Conservation (phyloP, 2,888 invertebrate species). For the Brenthis hecate region DNA sequence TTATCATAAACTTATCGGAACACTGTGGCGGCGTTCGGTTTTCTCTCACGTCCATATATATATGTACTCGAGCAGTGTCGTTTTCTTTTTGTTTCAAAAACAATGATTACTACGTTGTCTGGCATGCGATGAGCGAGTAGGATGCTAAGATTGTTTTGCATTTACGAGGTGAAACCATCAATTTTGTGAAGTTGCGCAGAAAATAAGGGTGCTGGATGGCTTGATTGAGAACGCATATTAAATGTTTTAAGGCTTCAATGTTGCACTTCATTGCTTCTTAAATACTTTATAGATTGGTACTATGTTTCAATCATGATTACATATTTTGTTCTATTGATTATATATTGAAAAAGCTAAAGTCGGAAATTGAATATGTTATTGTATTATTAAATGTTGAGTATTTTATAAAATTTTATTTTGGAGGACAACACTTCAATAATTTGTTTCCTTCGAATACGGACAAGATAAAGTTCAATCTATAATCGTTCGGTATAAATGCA, state of each 20-base stretch:
- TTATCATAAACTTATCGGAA: conserved; percentile 79
- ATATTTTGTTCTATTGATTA: background rate
- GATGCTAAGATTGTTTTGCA: conserved; percentile 76
- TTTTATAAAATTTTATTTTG: too few relatives aligned
- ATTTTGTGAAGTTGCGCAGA: conserved; percentile 55
- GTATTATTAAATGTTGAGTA: too few relatives aligned
- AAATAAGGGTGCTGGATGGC: conserved; percentile 27
- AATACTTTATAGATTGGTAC: background rate
- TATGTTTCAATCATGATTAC: background rate
- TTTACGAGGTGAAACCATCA: conserved; percentile 76
- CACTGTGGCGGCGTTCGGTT: conserved; percentile 68
- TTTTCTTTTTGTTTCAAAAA: conserved; percentile 74
- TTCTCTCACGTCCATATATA: conserved; percentile 64
- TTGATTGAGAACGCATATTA: conserved; percentile 28
- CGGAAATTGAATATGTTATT: background rate
- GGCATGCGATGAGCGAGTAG: conserved; percentile 68
- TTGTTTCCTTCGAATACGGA: background rate
- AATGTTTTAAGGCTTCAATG: conserved; percentile 28
- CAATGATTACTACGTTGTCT: conserved; percentile 75
- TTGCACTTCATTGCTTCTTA: conserved; percentile 1
- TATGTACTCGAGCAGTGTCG: conserved; percentile 67
- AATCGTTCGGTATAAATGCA: conserved; percentile 3
- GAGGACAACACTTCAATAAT: background rate
- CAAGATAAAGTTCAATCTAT: conserved; percentile 14
- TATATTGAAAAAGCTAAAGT: background rate